These are phyloP conservation scores for Nibea coibor DNA, from an alignment of 2,113 vertebrate genomes.

Conservation along the genomic window DNA sequence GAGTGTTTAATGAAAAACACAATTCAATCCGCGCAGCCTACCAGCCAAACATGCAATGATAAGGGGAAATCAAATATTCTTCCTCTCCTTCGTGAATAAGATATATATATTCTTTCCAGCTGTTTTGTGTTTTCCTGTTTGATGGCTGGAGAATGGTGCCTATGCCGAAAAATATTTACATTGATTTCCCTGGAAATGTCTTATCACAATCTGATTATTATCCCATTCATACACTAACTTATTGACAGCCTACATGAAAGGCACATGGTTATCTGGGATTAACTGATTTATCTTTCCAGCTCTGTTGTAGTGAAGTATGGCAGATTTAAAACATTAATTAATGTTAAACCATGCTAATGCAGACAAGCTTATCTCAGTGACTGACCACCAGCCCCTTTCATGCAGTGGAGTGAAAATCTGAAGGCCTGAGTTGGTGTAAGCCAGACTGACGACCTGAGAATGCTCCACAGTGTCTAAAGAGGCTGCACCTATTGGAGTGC, in stretches of 20 bases:
- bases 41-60: background rate
- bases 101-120: background rate
- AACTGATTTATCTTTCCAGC: background rate
- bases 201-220: background rate
- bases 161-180: background rate
- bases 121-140: background rate
- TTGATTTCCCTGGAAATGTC: background rate
- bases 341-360: background rate
- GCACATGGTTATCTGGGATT: background rate
- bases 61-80: background rate
- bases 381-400: background rate
- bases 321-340: background rate
- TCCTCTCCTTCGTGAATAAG: background rate
- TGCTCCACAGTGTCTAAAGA: too few relatives aligned
- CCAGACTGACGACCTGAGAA: too few relatives aligned
- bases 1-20: background rate
- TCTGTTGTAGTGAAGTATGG: background rate
- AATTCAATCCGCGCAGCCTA: background rate
- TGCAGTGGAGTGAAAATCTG: too few relatives aligned
- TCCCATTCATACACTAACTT: background rate
- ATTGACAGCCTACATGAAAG: background rate
- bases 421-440: too few relatives aligned
- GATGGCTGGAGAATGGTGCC: background rate
- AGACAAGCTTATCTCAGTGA: too few relatives aligned
- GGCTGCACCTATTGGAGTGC: too few relatives aligned